These are phyloP conservation scores for Acinonyx jubatus DNA, from an alignment of 2,113 vertebrate genomes.

Conservation along the genomic window DNA sequence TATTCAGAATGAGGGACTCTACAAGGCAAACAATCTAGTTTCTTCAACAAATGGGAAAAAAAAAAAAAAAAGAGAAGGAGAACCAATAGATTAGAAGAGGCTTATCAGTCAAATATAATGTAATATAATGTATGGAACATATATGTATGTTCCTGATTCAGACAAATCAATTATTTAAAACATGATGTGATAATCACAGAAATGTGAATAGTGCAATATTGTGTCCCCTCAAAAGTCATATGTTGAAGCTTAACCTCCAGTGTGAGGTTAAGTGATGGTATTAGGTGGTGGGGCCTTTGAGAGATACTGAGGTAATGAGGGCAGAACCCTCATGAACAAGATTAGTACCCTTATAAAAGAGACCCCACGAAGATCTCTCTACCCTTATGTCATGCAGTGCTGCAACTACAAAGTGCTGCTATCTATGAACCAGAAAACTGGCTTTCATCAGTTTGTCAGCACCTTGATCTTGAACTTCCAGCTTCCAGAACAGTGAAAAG, in stretches of 20 bases:
- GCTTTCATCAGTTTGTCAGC: not conserved
- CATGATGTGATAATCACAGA: not conserved
- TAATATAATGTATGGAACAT: too few species aligned
- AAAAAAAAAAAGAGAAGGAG: not conserved
- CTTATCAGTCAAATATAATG: not conserved
- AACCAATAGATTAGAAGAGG: not conserved
- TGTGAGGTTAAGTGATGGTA: not conserved
- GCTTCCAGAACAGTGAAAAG: not conserved
- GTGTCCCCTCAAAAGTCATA: not conserved
- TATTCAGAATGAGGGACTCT: not conserved
- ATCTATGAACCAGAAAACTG: not conserved
- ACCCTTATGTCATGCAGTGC: not conserved
- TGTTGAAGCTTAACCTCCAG: not conserved
- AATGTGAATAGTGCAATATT: not conserved
- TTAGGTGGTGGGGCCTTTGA: not conserved
- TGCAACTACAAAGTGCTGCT: not conserved
- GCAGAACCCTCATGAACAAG: not conserved
- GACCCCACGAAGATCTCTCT: not conserved
- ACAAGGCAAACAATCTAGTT: not conserved
- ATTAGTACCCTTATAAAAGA: not conserved
- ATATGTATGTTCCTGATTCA: not conserved
- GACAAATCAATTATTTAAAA: not conserved
- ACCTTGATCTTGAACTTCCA: not conserved
- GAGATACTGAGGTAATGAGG: not conserved
- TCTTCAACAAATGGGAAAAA: not conserved